Conservation (phyloP, 2,113 vertebrate genomes). For the Seriola quinqueradiata region DNA sequence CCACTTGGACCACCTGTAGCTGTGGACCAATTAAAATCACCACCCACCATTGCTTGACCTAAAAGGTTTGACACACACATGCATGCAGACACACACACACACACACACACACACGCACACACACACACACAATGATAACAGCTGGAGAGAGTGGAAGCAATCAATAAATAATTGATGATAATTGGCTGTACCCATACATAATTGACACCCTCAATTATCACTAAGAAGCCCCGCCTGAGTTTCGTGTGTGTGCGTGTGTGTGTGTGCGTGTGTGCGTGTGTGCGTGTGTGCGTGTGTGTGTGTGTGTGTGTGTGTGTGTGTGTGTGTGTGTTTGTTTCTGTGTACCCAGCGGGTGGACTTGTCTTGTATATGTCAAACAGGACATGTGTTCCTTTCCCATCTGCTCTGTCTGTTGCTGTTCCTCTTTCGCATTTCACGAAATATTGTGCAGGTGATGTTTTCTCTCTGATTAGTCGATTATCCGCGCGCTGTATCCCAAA, state of each 20-base stretch:
- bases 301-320: slow-evolving; percentile 20
- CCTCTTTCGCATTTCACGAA: background rate
- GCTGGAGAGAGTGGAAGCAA: slow-evolving; percentile 64
- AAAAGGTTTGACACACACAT: slow-evolving; percentile 24
- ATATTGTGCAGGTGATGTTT: background rate
- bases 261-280: too few species aligned
- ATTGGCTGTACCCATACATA: slow-evolving; percentile 78
- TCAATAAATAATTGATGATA: slow-evolving; percentile 74
- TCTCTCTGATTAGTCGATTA: background rate
- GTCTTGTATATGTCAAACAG: slow-evolving; percentile 22
- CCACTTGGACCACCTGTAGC: slow-evolving; percentile 58
- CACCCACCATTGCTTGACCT: slow-evolving; percentile 45
- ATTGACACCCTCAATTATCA: slow-evolving; percentile 75
- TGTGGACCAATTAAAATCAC: slow-evolving; percentile 63
- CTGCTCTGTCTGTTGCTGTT: slow-evolving; percentile 9
- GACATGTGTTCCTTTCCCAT: background rate
- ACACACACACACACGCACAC: slow-evolving; percentile 27
- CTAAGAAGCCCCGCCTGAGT: slow-evolving; percentile 59
- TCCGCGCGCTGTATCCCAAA: background rate
- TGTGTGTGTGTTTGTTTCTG: background rate
- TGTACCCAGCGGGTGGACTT: slow-evolving; percentile 13
- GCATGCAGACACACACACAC: slow-evolving; percentile 4
- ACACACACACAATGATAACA: slow-evolving; percentile 42
- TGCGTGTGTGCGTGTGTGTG: background rate
- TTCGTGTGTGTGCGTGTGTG: background rate